Base-by-base conservation (phyloP, 2,113 vertebrate genomes). In the Onychostoma macrolepis region DNA sequence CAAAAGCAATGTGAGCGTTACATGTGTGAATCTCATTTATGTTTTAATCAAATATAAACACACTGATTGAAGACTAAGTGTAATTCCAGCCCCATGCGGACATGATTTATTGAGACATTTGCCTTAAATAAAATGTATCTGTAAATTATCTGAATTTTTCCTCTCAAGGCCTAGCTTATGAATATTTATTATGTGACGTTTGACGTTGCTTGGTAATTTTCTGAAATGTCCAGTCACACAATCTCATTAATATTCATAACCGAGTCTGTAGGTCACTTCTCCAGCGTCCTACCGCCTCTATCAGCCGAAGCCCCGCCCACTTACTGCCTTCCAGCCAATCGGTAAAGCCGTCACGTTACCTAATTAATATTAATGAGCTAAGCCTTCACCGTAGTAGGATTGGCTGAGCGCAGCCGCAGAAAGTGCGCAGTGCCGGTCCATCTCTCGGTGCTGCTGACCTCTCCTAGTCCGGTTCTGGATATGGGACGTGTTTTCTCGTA, bases 331-430 rank as follows among this genome's bases (percentile, higher is more conserved):
- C 13, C 24, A 76, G 41, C 74, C 76, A 78, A 78, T 78, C 45
- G 2, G 15, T 4, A 21, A 53, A 1, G n/a, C 1, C 38, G 6
- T 45, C n/a, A 17, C 76, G 28, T 33, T 21, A 10, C 41, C 1
- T 26, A 5, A 78, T 78, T 21, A 53, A 78, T 78, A 78, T 53
- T 53, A 21, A 78, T 11, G 28, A 78, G 28, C 24, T 12, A 24
- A 4, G 2, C 41, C 75, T 26, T 50, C 75, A 2, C 43, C 43
- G 50, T 78, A 78, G 76, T 78, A 33, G 48, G 28, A 19, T 53
- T 61, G 45, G 45, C 28, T 10, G 5, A 36, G 78, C 78, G 78
- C 78, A 80, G 78, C 19, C 78, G 78, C 78, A 80, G 50, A 56
- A 6, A 61, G 76, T 76, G 48, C 76, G 43, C 76, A 78, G 26